Conservation (phyloP, 2,113 vertebrate species). For the Triplophysa rosa region DNA sequence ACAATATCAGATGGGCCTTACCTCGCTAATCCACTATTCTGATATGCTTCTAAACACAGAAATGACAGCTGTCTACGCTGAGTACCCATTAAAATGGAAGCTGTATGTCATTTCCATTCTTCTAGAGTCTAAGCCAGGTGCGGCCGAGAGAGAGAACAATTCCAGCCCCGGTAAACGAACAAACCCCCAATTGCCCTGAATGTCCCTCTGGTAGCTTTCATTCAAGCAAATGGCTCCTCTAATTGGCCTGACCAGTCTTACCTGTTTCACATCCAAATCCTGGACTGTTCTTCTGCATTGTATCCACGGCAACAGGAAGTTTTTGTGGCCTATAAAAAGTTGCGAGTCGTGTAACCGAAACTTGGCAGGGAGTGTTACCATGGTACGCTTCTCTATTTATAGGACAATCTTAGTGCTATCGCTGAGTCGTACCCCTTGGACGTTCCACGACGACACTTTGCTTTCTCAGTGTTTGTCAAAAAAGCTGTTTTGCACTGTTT, state of each 20-base stretch:
- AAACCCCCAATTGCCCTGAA: conserved; percentile 67
- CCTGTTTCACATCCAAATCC: conserved; percentile 69
- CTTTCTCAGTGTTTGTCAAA: not conserved
- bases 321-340: conserved; percentile 75
- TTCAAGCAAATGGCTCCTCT: conserved; percentile 66
- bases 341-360: conserved; percentile 69
- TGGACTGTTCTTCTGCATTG: conserved; percentile 63
- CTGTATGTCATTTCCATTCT: conserved; percentile 60
- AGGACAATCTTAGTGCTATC: conserved; percentile 58
- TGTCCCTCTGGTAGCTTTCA: conserved; percentile 60
- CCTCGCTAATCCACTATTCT: conserved; percentile 9
- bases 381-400: conserved; percentile 70
- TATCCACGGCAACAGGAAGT: conserved; percentile 73
- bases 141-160: conserved; percentile 56
- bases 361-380: conserved; percentile 63
- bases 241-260: conserved; percentile 69
- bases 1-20: not conserved
- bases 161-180: conserved; percentile 62
- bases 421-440: conserved; percentile 46
- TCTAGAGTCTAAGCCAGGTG: conserved; percentile 62
- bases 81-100: conserved; percentile 52
- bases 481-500: conserved; percentile 4
- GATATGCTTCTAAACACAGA: conserved; percentile 12
- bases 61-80: conserved; percentile 24
- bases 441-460: conserved; percentile 10